Percentiles rank a stretch among this genome's conserved stretches.
phyloP scores from a whole-genome alignment of 35 echinoderm and acorn worm species.

The Chiridota heheva region DNA sequence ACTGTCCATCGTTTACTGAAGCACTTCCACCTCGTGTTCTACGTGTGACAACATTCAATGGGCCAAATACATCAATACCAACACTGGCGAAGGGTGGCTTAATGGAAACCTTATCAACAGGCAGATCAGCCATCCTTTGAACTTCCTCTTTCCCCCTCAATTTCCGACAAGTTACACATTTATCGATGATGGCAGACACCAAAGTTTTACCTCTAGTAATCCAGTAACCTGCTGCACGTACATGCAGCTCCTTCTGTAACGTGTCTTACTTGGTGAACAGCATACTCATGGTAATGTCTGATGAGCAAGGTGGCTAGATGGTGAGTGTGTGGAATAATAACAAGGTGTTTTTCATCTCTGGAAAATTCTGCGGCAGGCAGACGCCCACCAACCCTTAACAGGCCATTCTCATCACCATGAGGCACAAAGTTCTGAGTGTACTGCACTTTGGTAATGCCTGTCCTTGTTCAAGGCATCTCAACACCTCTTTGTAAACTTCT shows the following conservation, averaged over 20 bases:
- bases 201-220: slow-evolving; percentile 10
- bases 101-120: background rate
- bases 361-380: background rate
- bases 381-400: slow-evolving; percentile 27
- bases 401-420: background rate
- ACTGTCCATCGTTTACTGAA: slow-evolving; percentile 35
- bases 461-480: background rate
- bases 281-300: slow-evolving; percentile 7
- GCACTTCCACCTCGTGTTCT: slow-evolving; percentile 37
- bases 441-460: background rate
- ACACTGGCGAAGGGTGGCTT: background rate
- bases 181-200: slow-evolving; percentile 28
- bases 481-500: background rate
- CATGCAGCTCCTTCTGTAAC: slow-evolving; percentile 39
- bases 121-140: slow-evolving; percentile 52
- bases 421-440: slow-evolving; percentile 12
- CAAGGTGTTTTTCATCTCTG: background rate
- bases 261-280: slow-evolving; percentile 33
- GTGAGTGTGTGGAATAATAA: background rate
- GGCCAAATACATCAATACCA: slow-evolving; percentile 34
- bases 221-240: slow-evolving; percentile 27
- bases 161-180: slow-evolving; percentile 50
- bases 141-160: slow-evolving; percentile 16
- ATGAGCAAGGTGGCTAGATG: slow-evolving; percentile 17
- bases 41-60: slow-evolving; percentile 10